Evolutionary conservation across 2,797 vertebrate species (phyloP).

Genomic region (Ctenopoma multispine): DNA sequence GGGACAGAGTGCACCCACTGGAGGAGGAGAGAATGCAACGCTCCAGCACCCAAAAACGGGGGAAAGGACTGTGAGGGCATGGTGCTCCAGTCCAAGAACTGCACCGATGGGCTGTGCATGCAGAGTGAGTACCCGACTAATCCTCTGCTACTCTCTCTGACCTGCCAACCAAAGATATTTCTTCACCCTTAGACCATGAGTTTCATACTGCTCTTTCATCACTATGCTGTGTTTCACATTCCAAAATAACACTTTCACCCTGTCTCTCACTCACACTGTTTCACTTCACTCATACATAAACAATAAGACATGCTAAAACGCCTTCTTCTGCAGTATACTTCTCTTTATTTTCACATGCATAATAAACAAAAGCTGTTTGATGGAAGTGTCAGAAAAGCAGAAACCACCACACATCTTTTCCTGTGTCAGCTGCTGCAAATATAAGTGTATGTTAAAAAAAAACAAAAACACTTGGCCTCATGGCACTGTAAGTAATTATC

Average conservation of each 20-base stretch:
- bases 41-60: constrained; percentile 94
- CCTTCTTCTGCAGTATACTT: constrained; percentile 29
- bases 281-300: constrained; percentile 63
- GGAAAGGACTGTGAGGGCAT: constrained; percentile 97
- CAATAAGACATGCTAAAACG: constrained; percentile 43
- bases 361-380: constrained; percentile 31
- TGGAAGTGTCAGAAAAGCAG: constrained; percentile 44
- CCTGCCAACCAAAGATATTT: constrained; percentile 58
- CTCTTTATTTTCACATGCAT: constrained; percentile 43
- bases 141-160: constrained; percentile 73
- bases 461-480: constrained; percentile 33
- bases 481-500: constrained; percentile 59
- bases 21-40: constrained; percentile 93
- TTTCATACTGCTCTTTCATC: constrained; percentile 68
- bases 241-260: constrained; percentile 52
- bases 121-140: constrained; percentile 91
- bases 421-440: constrained; percentile 28
- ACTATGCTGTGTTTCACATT: constrained; percentile 63
- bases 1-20: constrained; percentile 99
- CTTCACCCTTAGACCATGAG: constrained; percentile 68
- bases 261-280: constrained; percentile 58
- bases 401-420: constrained; percentile 40
- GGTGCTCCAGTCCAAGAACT: constrained; percentile 98
- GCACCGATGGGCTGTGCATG: constrained; percentile 98
- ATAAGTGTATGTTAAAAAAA: constrained; percentile 52